Conservation (phyloP, 2,888 invertebrate species). For the Drosophila borealis region DNA sequence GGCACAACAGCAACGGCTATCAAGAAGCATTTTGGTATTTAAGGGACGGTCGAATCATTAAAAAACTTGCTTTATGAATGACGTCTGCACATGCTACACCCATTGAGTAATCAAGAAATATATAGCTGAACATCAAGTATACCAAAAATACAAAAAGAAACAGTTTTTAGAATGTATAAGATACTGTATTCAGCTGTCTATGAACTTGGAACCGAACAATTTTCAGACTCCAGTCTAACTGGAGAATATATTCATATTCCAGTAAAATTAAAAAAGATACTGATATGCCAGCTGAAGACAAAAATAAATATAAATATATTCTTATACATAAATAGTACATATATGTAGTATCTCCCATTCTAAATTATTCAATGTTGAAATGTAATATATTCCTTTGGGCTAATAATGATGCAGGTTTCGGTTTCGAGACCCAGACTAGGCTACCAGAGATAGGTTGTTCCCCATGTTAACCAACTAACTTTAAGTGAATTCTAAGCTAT, state of each 20-base stretch:
- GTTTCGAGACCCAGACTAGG: no score
- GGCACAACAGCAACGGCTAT: constrained; percentile 52
- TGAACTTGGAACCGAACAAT: neutral
- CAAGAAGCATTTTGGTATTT: constrained; percentile 53
- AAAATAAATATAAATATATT: no score
- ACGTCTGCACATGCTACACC: constrained; percentile 22
- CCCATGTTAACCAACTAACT: no score
- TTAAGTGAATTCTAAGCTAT: no score
- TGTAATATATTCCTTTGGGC: no score
- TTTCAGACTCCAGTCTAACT: neutral
- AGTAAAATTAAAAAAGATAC: no score
- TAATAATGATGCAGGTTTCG: no score
- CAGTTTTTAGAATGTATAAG: neutral
- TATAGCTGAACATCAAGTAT: constrained; percentile 2
- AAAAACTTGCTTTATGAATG: constrained; percentile 44
- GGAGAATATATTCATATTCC: neutral
- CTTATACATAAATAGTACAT: no score
- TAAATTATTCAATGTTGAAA: no score
- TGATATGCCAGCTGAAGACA: no score
- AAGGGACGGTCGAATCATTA: constrained; percentile 34
- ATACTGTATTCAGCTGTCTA: neutral
- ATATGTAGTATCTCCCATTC: no score
- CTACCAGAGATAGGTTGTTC: no score
- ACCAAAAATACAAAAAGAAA: neutral
- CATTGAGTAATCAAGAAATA: constrained; percentile 44